Base-by-base conservation (phyloP, 2,113 vertebrate genomes). In the Saccopteryx bilineata region DNA sequence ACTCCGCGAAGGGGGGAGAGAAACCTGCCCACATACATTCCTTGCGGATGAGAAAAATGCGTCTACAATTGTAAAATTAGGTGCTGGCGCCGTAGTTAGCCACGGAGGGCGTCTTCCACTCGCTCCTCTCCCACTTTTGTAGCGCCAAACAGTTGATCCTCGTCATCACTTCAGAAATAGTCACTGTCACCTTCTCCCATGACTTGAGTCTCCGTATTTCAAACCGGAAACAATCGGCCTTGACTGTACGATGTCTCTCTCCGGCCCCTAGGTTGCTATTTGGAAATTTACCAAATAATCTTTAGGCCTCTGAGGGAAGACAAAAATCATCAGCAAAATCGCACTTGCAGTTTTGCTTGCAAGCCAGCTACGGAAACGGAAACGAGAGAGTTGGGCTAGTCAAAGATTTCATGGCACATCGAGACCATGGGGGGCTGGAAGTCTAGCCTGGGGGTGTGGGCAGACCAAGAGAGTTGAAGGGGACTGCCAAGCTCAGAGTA, bases 1-100 rank as follows among this genome's bases (percentile, higher is more conserved):
- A 2, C 26, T 12, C 61, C 78, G 19, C 0, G 4, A 72, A 68
- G 66, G 58, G 52, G 10, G 83, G 56, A 31, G 56, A 84, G 31
- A 78, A 91, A 80, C 28, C 78, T 50, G 94, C 96, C 97, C 92
- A 39, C 1, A 23, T 0, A 9, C 88, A 66, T 96, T 96, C 94
- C 87, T 85, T 19, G 46, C 10, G 3, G 80, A 65, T 84, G 95
- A 92, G 93, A 39, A 78, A 89, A 90, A 75, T 1, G 58, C 68
- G 46, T 52, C 63, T 15, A 84, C 7, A 5, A n/a, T 18, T 46
- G 39, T 48, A 90, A 92, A 90, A 93, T 69, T 83, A 87, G 91
- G 90, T 84, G 85, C 50, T 83, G 61, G 93, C 87, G 13, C 58
- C 26, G 1, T 14, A 28, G 68, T 78, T 52, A 61, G 26, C 71